These are phyloP conservation scores for Neoscelio sp. DNA, from an alignment of 2,888 invertebrate genomes.

Conservation along the genomic window DNA sequence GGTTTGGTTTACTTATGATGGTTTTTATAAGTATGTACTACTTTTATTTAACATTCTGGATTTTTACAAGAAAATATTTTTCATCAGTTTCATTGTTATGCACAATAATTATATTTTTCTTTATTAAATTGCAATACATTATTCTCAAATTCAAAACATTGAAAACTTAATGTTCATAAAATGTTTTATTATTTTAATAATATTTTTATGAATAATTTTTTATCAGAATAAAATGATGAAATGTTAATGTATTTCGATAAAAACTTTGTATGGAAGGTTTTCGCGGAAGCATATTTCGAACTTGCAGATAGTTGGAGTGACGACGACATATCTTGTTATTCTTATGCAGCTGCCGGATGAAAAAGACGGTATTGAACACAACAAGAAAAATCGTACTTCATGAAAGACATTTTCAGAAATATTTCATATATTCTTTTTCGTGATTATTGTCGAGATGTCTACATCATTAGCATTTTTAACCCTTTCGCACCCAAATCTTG, in stretches of 20 bases:
- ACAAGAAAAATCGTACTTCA: conserved; percentile 14
- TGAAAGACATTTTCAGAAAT: conserved; percentile 28
- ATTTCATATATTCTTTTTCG: conserved; percentile 3
- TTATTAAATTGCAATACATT: not conserved
- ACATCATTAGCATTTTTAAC: no score
- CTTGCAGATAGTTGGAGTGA: conserved; percentile 75
- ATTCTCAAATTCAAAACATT: no score
- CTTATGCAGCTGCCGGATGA: conserved; percentile 76
- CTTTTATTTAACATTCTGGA: no score
- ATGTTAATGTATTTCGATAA: conserved; percentile 14
- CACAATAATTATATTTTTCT: not conserved
- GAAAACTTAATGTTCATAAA: no score
- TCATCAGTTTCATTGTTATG: no score
- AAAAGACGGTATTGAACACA: conserved; percentile 56
- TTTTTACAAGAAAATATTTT: no score
- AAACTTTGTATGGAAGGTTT: conserved; percentile 14
- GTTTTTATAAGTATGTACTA: not conserved
- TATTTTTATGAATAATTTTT: no score
- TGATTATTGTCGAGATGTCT: conserved; percentile 8
- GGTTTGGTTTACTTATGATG: no score
- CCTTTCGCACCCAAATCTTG: no score
- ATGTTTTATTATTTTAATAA: no score
- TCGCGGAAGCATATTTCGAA: not conserved
- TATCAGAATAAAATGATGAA: not conserved
- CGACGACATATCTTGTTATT: conserved; percentile 79